Base-by-base conservation (phyloP, 2,113 vertebrate species). In the Glaucidium brasilianum region DNA sequence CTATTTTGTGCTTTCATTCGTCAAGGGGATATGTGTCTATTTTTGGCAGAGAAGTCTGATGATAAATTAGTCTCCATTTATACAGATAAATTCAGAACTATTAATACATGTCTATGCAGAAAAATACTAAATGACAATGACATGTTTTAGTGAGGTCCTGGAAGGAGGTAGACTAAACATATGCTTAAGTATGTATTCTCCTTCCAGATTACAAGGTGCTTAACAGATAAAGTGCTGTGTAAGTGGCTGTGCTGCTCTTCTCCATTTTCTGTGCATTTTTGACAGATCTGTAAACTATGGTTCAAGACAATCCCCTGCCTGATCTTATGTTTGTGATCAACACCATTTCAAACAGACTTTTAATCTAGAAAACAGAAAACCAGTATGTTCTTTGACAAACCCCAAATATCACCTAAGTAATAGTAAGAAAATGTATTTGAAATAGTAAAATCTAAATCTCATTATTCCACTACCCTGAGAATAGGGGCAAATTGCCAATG, bases 161-260 rank as follows among this genome's bases (percentile, higher is more conserved):
- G 84, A 74, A 95, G 77, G 41, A 85, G 2, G 1, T 49, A 79
- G 39, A 15, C 58, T 82, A 68, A 90, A 62, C 3, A 12, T 55
- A 63, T 17, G 27, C 26, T 67, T 71, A 81, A 67, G 26, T 56
- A 64, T 47, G 7, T 45, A 41, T 60, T 93, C 49, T 94, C 49
- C 81, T 88, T 93, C 77, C 84, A 93, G 21, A 53, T 49, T 68
- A 67, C 49, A 96, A 97, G 83, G 66, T 92, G 88, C 73, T 92
- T 91, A 67, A 62, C 39, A 85, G 37, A 66, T 85, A 92, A 97
- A 95, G 92, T 94, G 91, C 91, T 92, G n/a, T 67, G 21, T 85
- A 94, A 88, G 35, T 45, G 43, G 27, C 60, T 13, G 3, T 55
- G 35, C 32, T 5, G 12, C 16, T 83, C 11, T 82, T 78, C 50